These are phyloP conservation scores for Silurus aristotelis DNA, from an alignment of 2,797 vertebrate genomes.

Conservation along the genomic window DNA sequence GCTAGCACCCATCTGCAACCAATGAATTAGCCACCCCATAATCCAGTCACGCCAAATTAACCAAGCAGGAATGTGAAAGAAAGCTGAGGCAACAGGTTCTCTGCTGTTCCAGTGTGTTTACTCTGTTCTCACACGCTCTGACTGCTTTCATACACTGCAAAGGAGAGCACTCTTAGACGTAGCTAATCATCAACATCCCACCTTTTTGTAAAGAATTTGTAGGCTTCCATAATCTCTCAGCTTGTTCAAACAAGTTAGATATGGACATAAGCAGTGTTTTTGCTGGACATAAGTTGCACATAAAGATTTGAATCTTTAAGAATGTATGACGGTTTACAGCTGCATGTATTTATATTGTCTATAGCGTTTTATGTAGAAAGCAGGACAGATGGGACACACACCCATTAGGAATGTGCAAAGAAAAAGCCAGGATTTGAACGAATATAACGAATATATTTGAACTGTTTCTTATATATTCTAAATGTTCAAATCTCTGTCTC, in stretches of 20 bases:
- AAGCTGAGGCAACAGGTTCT: slow-evolving; percentile 22
- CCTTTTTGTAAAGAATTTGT: neutral
- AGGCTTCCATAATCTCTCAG: neutral
- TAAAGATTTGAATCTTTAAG: neutral
- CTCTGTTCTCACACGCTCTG: neutral
- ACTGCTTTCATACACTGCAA: neutral
- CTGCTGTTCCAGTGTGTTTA: neutral
- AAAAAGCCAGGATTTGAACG: slow-evolving; percentile 12
- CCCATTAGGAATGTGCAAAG: slow-evolving; percentile 33
- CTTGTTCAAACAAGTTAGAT: neutral
- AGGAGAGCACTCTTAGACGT: neutral
- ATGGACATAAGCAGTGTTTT: neutral
- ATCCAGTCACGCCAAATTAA: slow-evolving; percentile 36
- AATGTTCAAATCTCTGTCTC: neutral
- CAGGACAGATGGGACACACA: slow-evolving; percentile 10
- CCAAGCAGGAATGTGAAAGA: slow-evolving; percentile 24
- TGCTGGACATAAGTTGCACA: neutral
- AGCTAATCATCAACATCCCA: neutral
- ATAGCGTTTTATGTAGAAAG: slow-evolving; percentile 28
- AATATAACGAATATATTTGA: no score
- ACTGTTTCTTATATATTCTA: slow-evolving; percentile 3
- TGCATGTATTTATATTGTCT: slow-evolving; percentile 20
- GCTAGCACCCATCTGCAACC: slow-evolving; percentile 26
- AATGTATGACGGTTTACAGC: slow-evolving; percentile 18
- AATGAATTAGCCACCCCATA: slow-evolving; percentile 32